Evolutionary conservation across 2,797 vertebrate species (phyloP).

Genomic region (Hydrocynus forskahlii): DNA sequence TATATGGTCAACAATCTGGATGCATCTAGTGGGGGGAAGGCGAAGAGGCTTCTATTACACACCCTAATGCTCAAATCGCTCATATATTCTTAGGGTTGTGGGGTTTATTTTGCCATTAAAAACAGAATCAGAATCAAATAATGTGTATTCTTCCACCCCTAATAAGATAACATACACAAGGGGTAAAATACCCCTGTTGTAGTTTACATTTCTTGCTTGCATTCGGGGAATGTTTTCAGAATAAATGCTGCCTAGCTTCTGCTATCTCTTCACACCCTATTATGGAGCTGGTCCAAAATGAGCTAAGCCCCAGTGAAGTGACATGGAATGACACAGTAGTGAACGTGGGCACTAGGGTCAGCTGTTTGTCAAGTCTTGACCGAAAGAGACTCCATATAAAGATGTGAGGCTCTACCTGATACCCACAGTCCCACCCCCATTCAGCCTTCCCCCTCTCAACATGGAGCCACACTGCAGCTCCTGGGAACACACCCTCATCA

Average conservation of each 20-base stretch:
- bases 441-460: not conserved
- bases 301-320: conserved; percentile 5
- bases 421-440: conserved; percentile 7
- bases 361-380: conserved; percentile 35
- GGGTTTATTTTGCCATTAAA: too few relatives aligned
- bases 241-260: not conserved
- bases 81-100: too few relatives aligned
- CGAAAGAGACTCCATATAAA: conserved; percentile 32
- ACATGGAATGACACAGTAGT: conserved; percentile 27
- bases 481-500: not conserved
- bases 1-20: too few relatives aligned
- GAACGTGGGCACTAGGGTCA: conserved; percentile 37
- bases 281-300: not conserved
- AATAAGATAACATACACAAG: not conserved
- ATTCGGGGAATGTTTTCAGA: not conserved
- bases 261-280: not conserved
- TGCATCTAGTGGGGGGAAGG: too few relatives aligned
- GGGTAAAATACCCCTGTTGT: not conserved
- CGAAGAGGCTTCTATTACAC: too few relatives aligned
- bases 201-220: not conserved
- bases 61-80: too few relatives aligned
- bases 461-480: conserved; percentile 1
- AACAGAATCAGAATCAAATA: too few relatives aligned
- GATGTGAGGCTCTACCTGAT: conserved; percentile 31
- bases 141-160: not conserved